Conservation (phyloP, 2,113 vertebrate genomes). For the Struthio camelus region DNA sequence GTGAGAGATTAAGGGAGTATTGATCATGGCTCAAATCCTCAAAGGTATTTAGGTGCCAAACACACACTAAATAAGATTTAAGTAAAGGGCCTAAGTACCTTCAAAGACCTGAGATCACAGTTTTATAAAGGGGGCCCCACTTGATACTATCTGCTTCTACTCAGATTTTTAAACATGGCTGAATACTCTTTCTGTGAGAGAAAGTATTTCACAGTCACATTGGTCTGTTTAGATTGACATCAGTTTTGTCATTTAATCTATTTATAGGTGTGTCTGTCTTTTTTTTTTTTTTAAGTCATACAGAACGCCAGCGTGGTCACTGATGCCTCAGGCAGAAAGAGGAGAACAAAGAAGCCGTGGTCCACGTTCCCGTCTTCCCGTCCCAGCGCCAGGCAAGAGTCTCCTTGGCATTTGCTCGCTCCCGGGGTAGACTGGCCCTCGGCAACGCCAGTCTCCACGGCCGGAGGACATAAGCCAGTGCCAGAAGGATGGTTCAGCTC, state of each 20-base stretch:
- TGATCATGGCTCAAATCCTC: not conserved
- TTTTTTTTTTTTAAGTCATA: not conserved
- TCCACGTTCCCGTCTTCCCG: rapidly evolving
- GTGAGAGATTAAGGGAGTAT: not conserved
- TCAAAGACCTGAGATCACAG: not conserved
- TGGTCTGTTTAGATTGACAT: not conserved
- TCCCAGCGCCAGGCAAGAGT: not conserved
- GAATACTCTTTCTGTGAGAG: not conserved
- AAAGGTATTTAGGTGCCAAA: not conserved
- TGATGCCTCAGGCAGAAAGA: not conserved
- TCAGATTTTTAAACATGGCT: not conserved
- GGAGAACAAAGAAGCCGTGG: not conserved
- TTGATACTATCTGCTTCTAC: not conserved
- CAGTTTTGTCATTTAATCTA: not conserved
- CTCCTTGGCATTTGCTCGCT: not conserved
- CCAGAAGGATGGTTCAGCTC: not conserved
- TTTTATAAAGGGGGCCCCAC: not conserved
- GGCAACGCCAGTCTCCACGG: rapidly evolving
- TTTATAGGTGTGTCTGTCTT: rapidly evolving
- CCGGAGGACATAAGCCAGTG: rapidly evolving
- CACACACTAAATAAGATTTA: not conserved
- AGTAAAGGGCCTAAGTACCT: not conserved
- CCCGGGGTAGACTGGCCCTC: not conserved
- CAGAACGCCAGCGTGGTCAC: not conserved
- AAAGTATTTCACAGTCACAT: not conserved